Evolutionary conservation across 1,140 invertebrate species (phyloP).

Genomic region (Reticulitermes speratus): DNA sequence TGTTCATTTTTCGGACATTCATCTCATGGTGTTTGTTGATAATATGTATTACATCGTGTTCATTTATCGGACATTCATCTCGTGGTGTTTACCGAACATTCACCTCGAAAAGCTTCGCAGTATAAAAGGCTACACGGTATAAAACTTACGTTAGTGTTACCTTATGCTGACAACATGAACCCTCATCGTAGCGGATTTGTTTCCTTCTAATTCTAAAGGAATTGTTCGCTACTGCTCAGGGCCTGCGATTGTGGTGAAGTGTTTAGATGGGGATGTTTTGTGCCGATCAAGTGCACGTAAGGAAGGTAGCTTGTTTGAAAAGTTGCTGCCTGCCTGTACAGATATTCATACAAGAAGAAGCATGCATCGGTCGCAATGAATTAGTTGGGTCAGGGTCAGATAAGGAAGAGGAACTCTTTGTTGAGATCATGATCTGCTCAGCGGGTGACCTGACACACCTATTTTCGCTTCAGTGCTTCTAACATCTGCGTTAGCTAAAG

Average conservation of each 20-base stretch:
- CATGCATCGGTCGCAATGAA: background rate
- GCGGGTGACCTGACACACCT: slow-evolving; percentile 1
- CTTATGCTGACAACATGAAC: background rate
- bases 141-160: background rate
- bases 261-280: background rate
- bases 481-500: background rate
- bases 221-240: background rate
- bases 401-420: background rate
- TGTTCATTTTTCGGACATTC: no score
- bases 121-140: no score
- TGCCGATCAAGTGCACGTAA: background rate
- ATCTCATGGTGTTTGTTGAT: no score
- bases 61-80: no score
- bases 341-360: background rate
- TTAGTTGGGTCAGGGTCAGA: slow-evolving; percentile 17
- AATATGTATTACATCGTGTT: no score
- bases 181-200: background rate
- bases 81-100: no score
- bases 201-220: background rate
- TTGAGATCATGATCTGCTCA: slow-evolving; percentile 7
- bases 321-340: slow-evolving; percentile 1
- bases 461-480: background rate
- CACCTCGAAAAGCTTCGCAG: no score
- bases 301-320: slow-evolving; percentile 9
- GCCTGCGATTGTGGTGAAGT: slow-evolving; percentile 1